Evolutionary conservation across 2,797 vertebrate species (phyloP).

Genomic region (Salmo trutta): DNA sequence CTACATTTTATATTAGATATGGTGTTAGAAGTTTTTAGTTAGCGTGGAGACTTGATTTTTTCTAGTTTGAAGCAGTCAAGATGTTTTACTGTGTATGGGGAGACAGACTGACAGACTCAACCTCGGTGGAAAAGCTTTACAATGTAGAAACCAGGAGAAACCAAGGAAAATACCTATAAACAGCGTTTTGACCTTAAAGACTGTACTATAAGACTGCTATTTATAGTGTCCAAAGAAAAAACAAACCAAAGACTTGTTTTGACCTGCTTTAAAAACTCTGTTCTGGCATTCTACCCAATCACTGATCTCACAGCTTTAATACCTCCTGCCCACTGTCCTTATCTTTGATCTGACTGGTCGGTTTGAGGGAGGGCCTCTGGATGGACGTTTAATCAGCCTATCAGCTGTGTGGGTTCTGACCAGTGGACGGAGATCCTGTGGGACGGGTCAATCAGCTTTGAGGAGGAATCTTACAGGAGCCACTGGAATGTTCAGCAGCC

Average conservation of each 20-base stretch:
- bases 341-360: conserved; percentile 80
- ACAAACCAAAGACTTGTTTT: conserved; percentile 98
- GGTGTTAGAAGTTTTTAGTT: background rate
- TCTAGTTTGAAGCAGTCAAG: background rate
- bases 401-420: conserved; percentile 66
- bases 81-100: background rate
- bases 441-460: conserved; percentile 81
- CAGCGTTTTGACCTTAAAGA: conserved; percentile 84
- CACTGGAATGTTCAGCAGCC: conserved; percentile 68
- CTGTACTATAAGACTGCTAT: conserved; percentile 86
- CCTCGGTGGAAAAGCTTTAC: conserved; percentile 99
- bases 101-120: conserved; percentile 82
- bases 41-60: background rate
- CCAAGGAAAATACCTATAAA: conserved; percentile 88
- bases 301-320: conserved; percentile 83
- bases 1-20: background rate
- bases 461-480: conserved; percentile 73
- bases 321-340: conserved; percentile 70
- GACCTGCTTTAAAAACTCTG: conserved; percentile 84
- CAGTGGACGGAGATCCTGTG: conserved; percentile 76
- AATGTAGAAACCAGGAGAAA: conserved; percentile 79
- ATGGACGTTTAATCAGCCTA: conserved; percentile 78
- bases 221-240: conserved; percentile 98
- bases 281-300: conserved; percentile 81
- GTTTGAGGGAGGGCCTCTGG: conserved; percentile 77